These are phyloP conservation scores for Caerostris extrusa DNA, from an alignment of 1,140 invertebrate genomes.

Conservation along the genomic window DNA sequence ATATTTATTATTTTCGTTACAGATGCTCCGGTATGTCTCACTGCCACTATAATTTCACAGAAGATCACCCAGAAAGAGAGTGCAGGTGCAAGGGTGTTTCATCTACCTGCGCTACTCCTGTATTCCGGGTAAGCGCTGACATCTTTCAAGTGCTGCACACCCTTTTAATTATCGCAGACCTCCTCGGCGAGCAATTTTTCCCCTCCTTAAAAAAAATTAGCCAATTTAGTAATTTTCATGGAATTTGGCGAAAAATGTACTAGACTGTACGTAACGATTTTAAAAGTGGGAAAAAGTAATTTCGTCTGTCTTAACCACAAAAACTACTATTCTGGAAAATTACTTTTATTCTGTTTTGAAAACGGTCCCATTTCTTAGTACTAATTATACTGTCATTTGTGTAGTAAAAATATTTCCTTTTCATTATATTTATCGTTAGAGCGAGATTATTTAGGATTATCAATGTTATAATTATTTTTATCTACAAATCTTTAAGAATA, in stretches of 20 bases:
- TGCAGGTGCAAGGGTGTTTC: constrained; percentile 64
- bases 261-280: not conserved
- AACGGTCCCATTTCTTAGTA: no score
- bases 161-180: not conserved
- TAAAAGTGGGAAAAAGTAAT: no score
- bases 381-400: no score
- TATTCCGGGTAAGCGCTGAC: constrained; percentile 63
- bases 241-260: not conserved
- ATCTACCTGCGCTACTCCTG: constrained; percentile 66
- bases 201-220: not conserved
- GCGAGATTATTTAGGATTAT: no score
- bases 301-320: no score
- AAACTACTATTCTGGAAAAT: no score
- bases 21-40: constrained; percentile 75
- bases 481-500: no score
- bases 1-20: not conserved
- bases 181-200: not conserved
- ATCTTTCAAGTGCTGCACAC: not conserved
- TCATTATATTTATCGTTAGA: no score
- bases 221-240: not conserved
- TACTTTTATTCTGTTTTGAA: no score
- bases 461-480: no score
- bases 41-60: constrained; percentile 63
- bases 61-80: constrained; percentile 63
- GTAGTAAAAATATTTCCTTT: no score